Evolutionary conservation across 2,888 invertebrate genomes (phyloP), one percentile per base, ranked within the genome.

Genomic region (Drosophila mimica): DNA sequence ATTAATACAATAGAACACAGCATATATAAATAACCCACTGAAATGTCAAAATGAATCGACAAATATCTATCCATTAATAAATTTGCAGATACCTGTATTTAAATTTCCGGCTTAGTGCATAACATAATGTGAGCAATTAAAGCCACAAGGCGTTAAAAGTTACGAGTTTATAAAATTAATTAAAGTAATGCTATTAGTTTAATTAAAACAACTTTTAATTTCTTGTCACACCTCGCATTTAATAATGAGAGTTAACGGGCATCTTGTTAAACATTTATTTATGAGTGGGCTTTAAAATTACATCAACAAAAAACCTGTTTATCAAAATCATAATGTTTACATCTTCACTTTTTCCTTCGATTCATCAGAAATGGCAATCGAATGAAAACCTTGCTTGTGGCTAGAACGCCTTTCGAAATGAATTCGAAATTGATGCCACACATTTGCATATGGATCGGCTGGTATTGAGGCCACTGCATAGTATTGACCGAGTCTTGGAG

Each of bases 401-500:
- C 62, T 83, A 83, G 83, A 83, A 83, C 86, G 83, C 49, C 83
- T 88, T 88, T 88, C 83, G 77, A 67, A 66, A 54, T 51, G 69
- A 71, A 70, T 56, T 33, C 61, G 48, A 71, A 88, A 72, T 69
- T 63, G 74, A 75, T 79, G 75, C 57, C 63, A 25, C 66, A 88
- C 74, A 86, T 83, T 86, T 83, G 83, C 81, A 88, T 88, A 53
- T 62, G 74, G 74, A 56, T 54, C 67, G 86, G 53, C 64, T 65
- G 86, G 1, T 25, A 87, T 89, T 89, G 84, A 81, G 83, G 89
- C 65, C 89, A 75, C 68, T 87, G 83, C 83, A 84, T 84, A 89
- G 75, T 87, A 66, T 89, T 84, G 89, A 84, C 89, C 83, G 83
- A 75, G 61, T 73, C 66, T 72, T 64, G 30, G 25, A 70, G 53